phyloP scores from a whole-genome alignment of 1,140 invertebrate genomes.

The Rhizoglyphus robini region DNA sequence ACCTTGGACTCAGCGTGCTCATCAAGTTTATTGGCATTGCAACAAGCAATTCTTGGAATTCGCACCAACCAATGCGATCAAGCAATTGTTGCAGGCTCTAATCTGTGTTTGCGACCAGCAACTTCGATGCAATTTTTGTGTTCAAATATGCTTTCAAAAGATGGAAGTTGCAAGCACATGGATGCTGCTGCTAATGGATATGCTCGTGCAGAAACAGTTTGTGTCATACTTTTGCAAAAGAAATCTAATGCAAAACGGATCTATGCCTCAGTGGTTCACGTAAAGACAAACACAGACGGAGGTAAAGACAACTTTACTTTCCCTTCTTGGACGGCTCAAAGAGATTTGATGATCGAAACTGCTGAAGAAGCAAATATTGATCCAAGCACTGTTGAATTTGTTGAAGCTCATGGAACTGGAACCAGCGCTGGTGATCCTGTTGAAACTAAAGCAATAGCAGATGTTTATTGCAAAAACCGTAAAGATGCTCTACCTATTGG shows the following conservation, averaged over 20 bases:
- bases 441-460: conserved; percentile 81
- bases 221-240: conserved; percentile 41
- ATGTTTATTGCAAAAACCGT: conserved; percentile 63
- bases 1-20: conserved; percentile 90
- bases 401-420: conserved; percentile 40
- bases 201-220: conserved; percentile 49
- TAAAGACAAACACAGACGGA: conserved; percentile 45
- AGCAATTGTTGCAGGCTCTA: conserved; percentile 76
- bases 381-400: conserved; percentile 32
- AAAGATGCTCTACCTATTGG: conserved; percentile 68
- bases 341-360: conserved; percentile 31
- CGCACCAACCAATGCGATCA: conserved; percentile 71
- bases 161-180: conserved; percentile 85
- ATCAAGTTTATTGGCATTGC: conserved; percentile 70
- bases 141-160: conserved; percentile 71
- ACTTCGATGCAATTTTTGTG: conserved; percentile 82
- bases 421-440: conserved; percentile 78
- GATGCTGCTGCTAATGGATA: conserved; percentile 78
- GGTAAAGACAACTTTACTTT: conserved; percentile 38
- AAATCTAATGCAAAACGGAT: conserved; percentile 47
- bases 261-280: conserved; percentile 61
- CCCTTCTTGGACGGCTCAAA: conserved; percentile 11
- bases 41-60: conserved; percentile 70
- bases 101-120: conserved; percentile 70
- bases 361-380: conserved; percentile 31